Base-by-base conservation (phyloP, 2,797 vertebrate genomes). In the Lagodon rhomboides region DNA sequence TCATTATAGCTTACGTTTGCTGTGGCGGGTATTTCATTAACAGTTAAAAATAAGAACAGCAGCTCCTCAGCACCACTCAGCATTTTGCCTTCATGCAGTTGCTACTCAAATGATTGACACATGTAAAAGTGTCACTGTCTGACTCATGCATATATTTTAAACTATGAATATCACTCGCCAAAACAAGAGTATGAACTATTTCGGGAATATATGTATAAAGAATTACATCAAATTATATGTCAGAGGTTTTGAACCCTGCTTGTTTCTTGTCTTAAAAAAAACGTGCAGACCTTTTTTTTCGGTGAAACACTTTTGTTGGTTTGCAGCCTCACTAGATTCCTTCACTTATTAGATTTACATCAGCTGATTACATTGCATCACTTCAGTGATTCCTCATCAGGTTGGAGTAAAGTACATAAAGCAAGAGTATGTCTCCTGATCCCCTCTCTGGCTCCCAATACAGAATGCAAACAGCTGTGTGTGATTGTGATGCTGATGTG, bases 401-500 rank as follows among this genome's bases (percentile, higher is more conserved):
- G 53, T 44, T 53, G 67, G 46, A 62, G 55, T 30, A 68, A 71
- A 2, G 13, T n/a, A 10, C 60, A 23, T 54, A 38, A 23, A 50
- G 65, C 6, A 63, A 34, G 34, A 38, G 41, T 60, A 53, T 38
- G 43, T 50, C 66, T 74, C 51, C 66, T 65, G 27, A 83, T 80
- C 54, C 30, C 25, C 73, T 47, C 50, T 70, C 30, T 77, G 59
- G 77, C 68, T 80, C 65, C 56, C 16, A 65, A 83, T 23, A 70
- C 70, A 69, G 73, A 87, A 80, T 25, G 70, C 68, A 83, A 86
- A 89, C 84, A 83, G 73, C 70, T 87, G 80, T 79, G 68, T 79
- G 82, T 81, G 80, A 80, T 73, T 80, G 41, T 54, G 79, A 85
- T 86, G 47, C 67, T 72, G 61, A 75, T 82, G 79, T 87, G 74